Percentiles rank a stretch among this genome's conserved stretches.
phyloP scores from a whole-genome alignment of 2,797 vertebrate species.

The Saxicola maurus region DNA sequence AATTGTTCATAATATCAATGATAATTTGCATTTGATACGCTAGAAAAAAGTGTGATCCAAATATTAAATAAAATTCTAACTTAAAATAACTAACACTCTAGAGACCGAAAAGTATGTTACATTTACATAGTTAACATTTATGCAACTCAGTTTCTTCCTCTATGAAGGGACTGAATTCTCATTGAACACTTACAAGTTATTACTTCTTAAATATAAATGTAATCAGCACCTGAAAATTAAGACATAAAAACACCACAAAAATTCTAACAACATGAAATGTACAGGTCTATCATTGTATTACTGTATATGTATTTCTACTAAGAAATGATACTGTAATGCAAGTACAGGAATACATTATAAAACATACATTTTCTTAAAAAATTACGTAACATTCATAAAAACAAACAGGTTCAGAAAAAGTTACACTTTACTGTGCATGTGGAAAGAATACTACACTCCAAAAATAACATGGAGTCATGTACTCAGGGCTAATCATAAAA shows the following conservation, averaged over 20 bases:
- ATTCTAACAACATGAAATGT: background rate
- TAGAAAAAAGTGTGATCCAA: background rate
- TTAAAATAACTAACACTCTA: background rate
- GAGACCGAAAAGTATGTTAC: background rate
- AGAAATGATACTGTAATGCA: background rate
- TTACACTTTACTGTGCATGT: background rate
- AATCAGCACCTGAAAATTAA: background rate
- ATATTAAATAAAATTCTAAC: background rate
- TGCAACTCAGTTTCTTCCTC: background rate
- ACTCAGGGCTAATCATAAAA: background rate
- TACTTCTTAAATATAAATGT: background rate
- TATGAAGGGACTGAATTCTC: background rate
- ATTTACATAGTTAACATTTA: background rate
- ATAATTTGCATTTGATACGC: background rate
- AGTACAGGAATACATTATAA: background rate
- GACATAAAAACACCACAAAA: background rate
- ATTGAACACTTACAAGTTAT: background rate
- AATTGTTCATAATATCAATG: background rate
- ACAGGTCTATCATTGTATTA: background rate
- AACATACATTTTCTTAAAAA: background rate
- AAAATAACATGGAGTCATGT: background rate
- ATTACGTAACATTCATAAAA: background rate
- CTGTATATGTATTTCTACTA: background rate
- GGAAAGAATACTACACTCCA: background rate
- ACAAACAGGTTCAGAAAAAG: background rate